phyloP scores from a whole-genome alignment of 2,797 vertebrate genomes.

The Lacerta viridis region DNA sequence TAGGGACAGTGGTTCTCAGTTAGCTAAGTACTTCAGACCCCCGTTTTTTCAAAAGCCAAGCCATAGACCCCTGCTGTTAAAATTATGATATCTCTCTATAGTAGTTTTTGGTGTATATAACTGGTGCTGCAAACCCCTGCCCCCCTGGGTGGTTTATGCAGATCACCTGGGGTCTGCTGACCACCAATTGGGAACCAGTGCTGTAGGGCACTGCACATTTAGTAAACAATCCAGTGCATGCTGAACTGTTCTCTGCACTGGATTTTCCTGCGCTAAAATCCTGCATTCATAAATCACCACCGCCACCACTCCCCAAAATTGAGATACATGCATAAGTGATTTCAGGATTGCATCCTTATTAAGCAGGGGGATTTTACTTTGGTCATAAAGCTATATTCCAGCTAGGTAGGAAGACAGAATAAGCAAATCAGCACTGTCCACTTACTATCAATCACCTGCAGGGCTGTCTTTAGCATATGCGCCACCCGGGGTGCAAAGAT shows the following conservation, averaged over 20 bases:
- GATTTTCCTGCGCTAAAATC: not conserved
- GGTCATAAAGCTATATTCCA: not conserved
- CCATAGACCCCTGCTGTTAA: no score
- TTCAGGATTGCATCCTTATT: not conserved
- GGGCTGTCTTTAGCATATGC: no score
- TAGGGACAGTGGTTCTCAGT: no score
- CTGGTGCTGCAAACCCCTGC: no score
- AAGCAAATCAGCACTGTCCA: constrained; percentile 17
- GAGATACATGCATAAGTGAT: not conserved
- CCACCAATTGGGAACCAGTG: no score
- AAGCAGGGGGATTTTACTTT: not conserved
- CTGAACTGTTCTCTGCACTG: not conserved
- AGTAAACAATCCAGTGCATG: not conserved
- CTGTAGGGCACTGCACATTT: not conserved
- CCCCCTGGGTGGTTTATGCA: no score
- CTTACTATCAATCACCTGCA: constrained; percentile 41
- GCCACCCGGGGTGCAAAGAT: no score
- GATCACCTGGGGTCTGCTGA: no score
- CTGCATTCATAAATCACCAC: constrained; percentile 9
- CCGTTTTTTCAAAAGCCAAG: no score
- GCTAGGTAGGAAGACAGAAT: constrained; percentile 5
- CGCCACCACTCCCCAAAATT: not conserved
- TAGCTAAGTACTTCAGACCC: no score
- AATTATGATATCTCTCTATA: no score
- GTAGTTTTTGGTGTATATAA: no score